phyloP scores from a whole-genome alignment of 2,888 invertebrate genomes.

The Oxytorus armatus region DNA sequence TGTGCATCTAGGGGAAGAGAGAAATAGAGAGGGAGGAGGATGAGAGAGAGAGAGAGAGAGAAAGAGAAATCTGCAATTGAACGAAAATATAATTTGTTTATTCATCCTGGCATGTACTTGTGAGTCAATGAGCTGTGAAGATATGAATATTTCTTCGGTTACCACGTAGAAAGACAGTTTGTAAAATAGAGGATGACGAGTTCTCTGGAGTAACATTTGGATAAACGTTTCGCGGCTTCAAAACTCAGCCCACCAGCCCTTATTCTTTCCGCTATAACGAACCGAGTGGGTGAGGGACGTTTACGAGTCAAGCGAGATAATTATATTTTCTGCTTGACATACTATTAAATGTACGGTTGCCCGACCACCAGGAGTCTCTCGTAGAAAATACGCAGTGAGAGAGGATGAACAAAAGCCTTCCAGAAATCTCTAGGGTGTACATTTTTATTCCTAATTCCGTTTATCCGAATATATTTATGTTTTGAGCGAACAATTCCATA shows the following conservation, averaged over 20 bases:
- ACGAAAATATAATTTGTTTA: slow-evolving; percentile 54
- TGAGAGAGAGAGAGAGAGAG: neutral
- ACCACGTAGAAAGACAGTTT: neutral
- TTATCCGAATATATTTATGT: neutral
- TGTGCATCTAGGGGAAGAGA: slow-evolving; percentile 13
- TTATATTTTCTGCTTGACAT: slow-evolving; percentile 44
- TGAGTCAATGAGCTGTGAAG: slow-evolving; percentile 26
- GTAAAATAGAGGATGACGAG: neutral
- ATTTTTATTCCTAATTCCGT: slow-evolving; percentile 17
- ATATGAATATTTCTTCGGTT: slow-evolving; percentile 24
- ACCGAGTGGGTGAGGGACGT: slow-evolving; percentile 7
- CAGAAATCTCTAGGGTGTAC: neutral
- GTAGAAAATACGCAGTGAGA: neutral
- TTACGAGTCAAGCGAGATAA: slow-evolving; percentile 25
- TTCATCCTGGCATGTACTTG: slow-evolving; percentile 14
- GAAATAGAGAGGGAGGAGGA: neutral
- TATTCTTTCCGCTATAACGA: slow-evolving; percentile 3
- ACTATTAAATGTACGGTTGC: slow-evolving; percentile 6
- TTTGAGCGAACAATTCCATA: neutral
- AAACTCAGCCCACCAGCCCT: neutral
- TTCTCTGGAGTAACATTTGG: neutral
- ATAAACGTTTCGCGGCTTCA: neutral
- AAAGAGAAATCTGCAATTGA: slow-evolving; percentile 26
- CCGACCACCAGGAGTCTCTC: neutral
- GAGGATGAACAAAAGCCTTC: neutral